Evolutionary conservation across 2,113 vertebrate genomes (phyloP).

Genomic region (Podarcis raffonei): DNA sequence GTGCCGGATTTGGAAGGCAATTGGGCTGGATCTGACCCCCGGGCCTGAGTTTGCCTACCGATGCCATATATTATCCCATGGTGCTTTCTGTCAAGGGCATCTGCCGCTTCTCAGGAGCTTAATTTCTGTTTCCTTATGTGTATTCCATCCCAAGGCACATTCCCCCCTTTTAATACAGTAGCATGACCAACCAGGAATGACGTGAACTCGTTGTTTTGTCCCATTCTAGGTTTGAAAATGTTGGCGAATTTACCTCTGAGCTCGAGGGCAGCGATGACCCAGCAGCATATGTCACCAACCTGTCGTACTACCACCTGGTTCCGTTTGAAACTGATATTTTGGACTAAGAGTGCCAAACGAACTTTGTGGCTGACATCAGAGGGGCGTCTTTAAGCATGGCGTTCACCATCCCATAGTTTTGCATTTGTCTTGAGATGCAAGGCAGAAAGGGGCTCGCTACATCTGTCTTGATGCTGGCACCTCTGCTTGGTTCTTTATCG

Average conservation of each 20-base stretch:
- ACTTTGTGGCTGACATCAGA: neutral
- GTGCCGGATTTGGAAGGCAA: no score
- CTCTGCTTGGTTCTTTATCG: neutral
- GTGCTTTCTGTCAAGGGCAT: neutral
- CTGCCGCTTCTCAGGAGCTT: neutral
- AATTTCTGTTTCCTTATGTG: neutral
- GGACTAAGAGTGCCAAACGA: constrained; percentile 79
- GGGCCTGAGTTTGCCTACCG: no score
- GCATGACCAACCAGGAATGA: neutral
- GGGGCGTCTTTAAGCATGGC: neutral
- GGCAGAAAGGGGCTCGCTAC: constrained; percentile 18
- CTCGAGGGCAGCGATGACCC: constrained; percentile 84
- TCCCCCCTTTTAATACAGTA: no score
- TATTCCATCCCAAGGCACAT: neutral
- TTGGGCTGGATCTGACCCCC: no score
- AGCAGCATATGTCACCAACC: constrained; percentile 93
- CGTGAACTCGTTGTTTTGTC: neutral
- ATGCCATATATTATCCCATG: no score
- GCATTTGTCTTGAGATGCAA: constrained; percentile 8
- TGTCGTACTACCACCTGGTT: constrained; percentile 96
- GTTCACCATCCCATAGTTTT: constrained; percentile 16
- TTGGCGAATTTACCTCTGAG: constrained; percentile 84
- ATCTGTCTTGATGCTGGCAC: neutral
- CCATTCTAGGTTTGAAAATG: constrained; percentile 86
- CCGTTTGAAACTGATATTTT: constrained; percentile 97